These are phyloP conservation scores for Octopus bimaculoides DNA, from an alignment of 1,140 invertebrate genomes.

Conservation along the genomic window DNA sequence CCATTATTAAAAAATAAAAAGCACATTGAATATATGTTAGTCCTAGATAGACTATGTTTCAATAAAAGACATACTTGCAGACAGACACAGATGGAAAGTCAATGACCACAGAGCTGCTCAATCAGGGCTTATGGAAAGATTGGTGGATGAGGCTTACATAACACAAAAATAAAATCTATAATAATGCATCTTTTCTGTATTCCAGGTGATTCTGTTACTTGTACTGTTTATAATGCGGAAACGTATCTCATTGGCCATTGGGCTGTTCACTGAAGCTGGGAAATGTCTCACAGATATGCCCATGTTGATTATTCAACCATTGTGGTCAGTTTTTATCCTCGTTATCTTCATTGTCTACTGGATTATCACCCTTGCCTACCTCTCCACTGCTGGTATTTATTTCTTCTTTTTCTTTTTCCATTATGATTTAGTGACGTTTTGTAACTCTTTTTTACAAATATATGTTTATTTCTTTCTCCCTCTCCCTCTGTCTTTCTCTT, in stretches of 20 bases:
- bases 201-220: constrained; percentile 76
- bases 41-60: no score
- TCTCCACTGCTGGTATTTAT: constrained; percentile 64
- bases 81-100: no score
- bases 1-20: no score
- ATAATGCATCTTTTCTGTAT: constrained; percentile 33
- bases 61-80: no score
- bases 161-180: neutral
- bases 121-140: no score
- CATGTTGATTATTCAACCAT: constrained; percentile 80
- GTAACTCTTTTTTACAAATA: no score
- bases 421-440: no score
- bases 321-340: constrained; percentile 79
- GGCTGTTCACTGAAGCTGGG: constrained; percentile 83
- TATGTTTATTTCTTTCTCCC: no score
- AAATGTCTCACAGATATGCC: constrained; percentile 80
- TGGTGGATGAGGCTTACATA: neutral
- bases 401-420: neutral
- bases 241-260: constrained; percentile 74
- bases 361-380: constrained; percentile 73
- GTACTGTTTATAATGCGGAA: constrained; percentile 77
- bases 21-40: no score
- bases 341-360: constrained; percentile 80
- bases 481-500: no score
- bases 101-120: no score